A percentile compares a stretch with the other conserved stretches of the same genome.
These are phyloP conservation scores for Aphaenogaster rudis DNA, from an alignment of 1,140 invertebrate species.

Conservation along the genomic window DNA sequence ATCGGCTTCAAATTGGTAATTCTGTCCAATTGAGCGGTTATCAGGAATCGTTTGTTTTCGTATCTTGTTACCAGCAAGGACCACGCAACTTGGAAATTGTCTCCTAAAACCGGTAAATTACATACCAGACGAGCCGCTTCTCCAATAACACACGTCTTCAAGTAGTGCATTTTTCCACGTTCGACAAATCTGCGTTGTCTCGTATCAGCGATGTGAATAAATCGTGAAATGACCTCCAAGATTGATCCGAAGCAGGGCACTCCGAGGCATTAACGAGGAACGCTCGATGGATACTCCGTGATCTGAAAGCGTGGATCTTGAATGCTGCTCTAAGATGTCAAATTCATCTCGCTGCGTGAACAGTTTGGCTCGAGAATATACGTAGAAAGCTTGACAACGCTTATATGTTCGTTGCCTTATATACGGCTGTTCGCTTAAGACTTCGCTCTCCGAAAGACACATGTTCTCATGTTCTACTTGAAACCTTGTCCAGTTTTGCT, in stretches of 20 bases:
- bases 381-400: too few relatives aligned
- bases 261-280: too few relatives aligned
- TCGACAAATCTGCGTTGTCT: neutral
- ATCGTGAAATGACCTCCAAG: neutral
- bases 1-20: neutral
- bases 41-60: neutral
- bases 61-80: neutral
- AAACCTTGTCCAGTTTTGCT: neutral
- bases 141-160: neutral
- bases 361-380: neutral
- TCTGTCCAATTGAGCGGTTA: neutral
- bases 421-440: neutral
- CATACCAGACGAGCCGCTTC: neutral
- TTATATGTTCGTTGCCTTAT: neutral
- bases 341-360: neutral
- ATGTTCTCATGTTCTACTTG: neutral
- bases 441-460: neutral
- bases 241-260: neutral
- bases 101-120: neutral
- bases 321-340: too few relatives aligned
- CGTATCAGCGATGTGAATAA: neutral
- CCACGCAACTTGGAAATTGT: neutral
- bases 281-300: neutral
- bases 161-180: neutral
- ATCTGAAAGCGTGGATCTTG: neutral